Evolutionary conservation across 2,113 vertebrate genomes (phyloP).

Genomic region (Plotosus lineatus): DNA sequence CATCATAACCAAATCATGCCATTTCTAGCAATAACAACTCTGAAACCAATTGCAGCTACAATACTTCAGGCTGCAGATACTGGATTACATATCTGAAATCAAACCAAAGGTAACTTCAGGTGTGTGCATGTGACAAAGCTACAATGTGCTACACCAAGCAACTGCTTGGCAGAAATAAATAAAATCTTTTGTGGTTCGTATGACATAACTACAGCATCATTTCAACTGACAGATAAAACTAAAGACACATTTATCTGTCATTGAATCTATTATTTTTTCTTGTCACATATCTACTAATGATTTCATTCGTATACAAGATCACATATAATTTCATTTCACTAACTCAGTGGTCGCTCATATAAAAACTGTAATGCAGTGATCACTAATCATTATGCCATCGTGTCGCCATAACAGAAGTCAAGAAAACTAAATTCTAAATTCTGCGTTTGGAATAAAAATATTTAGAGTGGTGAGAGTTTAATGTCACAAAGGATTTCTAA

Average conservation of each 20-base stretch:
- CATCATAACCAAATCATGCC: conserved; percentile 31
- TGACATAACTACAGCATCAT: conserved; percentile 33
- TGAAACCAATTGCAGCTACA: conserved; percentile 10
- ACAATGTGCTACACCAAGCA: conserved; percentile 43
- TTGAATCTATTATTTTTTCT: neutral
- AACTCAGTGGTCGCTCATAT: neutral
- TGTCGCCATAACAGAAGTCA: neutral
- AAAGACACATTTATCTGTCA: conserved; percentile 23
- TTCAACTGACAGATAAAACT: neutral
- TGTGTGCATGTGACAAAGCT: conserved; percentile 40
- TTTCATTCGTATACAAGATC: neutral
- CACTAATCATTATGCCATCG: too few species aligned
- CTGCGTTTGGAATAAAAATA: neutral
- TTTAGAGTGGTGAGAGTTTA: neutral
- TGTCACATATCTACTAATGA: neutral
- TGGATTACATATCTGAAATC: conserved; percentile 38
- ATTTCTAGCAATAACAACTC: conserved; percentile 41
- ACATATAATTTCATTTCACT: neutral
- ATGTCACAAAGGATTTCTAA: neutral
- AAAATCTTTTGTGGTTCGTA: conserved; percentile 42
- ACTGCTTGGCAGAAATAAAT: conserved; percentile 47
- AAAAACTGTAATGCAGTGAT: neutral
- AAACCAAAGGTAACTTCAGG: conserved; percentile 30
- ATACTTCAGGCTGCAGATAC: conserved; percentile 22
- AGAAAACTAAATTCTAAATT: neutral